Base-by-base conservation (phyloP, 2,797 vertebrate species). In the Tapera naevia region DNA sequence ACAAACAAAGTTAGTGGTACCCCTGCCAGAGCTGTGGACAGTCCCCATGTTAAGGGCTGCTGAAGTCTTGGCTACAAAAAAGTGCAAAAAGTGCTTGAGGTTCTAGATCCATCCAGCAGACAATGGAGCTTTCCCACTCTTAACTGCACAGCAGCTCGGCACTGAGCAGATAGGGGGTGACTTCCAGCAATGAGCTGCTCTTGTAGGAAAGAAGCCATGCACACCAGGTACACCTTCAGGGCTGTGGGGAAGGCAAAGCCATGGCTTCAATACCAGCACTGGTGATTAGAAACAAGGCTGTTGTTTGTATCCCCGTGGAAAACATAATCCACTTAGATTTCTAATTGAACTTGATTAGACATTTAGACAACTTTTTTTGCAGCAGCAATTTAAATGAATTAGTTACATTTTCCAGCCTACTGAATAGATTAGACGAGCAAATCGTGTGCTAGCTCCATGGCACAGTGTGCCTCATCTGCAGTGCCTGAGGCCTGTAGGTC, bases 321-420 rank as follows among this genome's bases (percentile, higher is more conserved):
- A 80, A 69, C 24, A 71, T 30, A 65, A 83, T 60, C 64, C 64
- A 33, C 74, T 92, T 80, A 65, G 33, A 61, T 80, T 92, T 86
- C 45, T 71, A 86, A 83, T 23, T 85, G 53, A n/a, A 57, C 69
- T 78, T 78, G 69, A 88, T 69, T 73, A 81, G 83, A 86, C 24
- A 79, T 80, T 91, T 79, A 91, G 79, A 85, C 43, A 90, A 90
- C 33, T 62, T 86, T 88, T 88, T 86, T 81, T 89, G 16, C 85
- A 32, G 58, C 5, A 88, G 75, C 46, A 80, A 43, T 80, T 86
- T 46, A 80, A 83, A 71, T 62, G 69, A 71, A 74, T 88, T 86
- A 66, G 39, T 60, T 85, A 4, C 39, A 35, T 89, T 95, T 96
- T 91, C 79, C 80, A 92, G 82, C 54, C 80, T 72, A 43, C 27